Percentiles rank a stretch among this genome's conserved stretches.
Conservation (phyloP, 2,113 vertebrate genomes). For the Potamarius usumacintae region DNA sequence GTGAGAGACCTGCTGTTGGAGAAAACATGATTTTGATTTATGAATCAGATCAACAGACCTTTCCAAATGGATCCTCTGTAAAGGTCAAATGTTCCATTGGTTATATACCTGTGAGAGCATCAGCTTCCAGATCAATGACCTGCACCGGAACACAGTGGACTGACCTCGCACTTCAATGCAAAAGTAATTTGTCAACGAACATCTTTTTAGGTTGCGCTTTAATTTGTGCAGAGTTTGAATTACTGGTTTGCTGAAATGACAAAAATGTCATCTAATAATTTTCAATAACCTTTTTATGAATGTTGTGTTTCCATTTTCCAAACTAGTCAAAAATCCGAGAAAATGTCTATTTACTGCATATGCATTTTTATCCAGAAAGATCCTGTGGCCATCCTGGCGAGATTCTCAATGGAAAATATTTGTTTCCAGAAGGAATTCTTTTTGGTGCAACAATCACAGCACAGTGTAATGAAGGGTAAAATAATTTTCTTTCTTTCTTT, state of each 20-base stretch:
- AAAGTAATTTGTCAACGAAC: slow-evolving; percentile 23
- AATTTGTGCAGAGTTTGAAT: no score
- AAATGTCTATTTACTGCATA: no score
- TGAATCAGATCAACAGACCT: rapidly evolving
- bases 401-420: slow-evolving; percentile 30
- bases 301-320: neutral
- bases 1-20: neutral
- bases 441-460: slow-evolving; percentile 40
- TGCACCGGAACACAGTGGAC: no score
- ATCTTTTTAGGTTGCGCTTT: neutral
- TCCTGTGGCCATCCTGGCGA: slow-evolving; percentile 45
- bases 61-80: neutral
- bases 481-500: no score
- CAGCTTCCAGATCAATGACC: no score
- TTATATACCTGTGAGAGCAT: no score
- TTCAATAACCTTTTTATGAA: neutral
- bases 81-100: slow-evolving; percentile 41
- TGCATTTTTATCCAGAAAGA: slow-evolving; percentile 39
- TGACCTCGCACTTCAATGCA: neutral
- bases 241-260: no score
- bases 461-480: slow-evolving; percentile 48
- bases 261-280: no score
- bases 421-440: slow-evolving; percentile 6
- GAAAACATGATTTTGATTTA: slow-evolving; percentile 14
- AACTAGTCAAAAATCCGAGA: neutral